Percentiles rank a stretch among this genome's conserved stretches.
Conservation (phyloP, 2,797 vertebrate species). For the Cetoscarus ocellatus region DNA sequence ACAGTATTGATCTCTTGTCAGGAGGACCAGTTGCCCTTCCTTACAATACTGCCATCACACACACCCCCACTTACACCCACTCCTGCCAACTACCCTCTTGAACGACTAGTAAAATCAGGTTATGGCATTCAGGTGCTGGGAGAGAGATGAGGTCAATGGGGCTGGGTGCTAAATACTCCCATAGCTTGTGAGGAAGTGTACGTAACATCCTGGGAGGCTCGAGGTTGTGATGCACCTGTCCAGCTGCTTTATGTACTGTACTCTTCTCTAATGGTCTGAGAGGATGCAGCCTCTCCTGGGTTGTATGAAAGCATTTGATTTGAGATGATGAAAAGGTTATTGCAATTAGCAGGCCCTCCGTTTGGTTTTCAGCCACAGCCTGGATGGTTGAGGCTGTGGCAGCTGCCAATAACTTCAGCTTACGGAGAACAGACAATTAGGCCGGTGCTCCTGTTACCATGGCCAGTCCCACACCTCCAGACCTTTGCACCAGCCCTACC, state of each 20-base stretch:
- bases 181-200: constrained; percentile 75
- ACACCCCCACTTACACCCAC: constrained; percentile 64
- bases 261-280: constrained; percentile 86
- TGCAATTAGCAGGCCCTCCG: constrained; percentile 92
- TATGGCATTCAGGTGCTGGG: constrained; percentile 86
- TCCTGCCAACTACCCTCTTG: constrained; percentile 84
- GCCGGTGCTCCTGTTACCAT: constrained; percentile 82
- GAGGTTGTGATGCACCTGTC: constrained; percentile 58
- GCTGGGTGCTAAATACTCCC: constrained; percentile 85
- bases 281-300: constrained; percentile 76
- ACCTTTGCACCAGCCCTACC: constrained; percentile 86
- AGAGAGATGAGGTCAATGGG: constrained; percentile 79
- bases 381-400: constrained; percentile 89
- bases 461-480: constrained; percentile 84
- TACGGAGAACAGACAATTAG: constrained; percentile 93
- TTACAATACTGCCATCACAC: constrained; percentile 80
- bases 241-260: constrained; percentile 70
- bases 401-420: constrained; percentile 95
- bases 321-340: constrained; percentile 98
- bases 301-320: constrained; percentile 89
- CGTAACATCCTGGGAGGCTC: constrained; percentile 64
- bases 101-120: constrained; percentile 88
- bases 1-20: constrained; percentile 99
- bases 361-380: constrained; percentile 87
- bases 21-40: constrained; percentile 91